Evolutionary conservation across 2,888 invertebrate species (phyloP).

Genomic region (Schizotus pectinicornis): DNA sequence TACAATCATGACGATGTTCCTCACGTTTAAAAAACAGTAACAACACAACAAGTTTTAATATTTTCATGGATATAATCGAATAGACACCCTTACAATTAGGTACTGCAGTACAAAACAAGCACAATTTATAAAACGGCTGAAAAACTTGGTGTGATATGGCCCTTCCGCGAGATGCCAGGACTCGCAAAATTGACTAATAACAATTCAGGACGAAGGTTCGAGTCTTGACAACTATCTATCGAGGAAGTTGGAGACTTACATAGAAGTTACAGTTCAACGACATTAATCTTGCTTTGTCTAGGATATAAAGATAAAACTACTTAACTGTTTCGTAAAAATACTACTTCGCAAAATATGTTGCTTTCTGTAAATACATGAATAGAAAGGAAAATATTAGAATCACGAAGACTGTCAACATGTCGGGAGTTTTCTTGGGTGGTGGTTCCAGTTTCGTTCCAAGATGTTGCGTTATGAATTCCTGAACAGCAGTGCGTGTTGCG

Average conservation of each 20-base stretch:
- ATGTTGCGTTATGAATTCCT: constrained; percentile 42
- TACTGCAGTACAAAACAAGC: neutral
- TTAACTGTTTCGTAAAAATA: constrained; percentile 33
- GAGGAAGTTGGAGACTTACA: too few species aligned
- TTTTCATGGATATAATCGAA: neutral
- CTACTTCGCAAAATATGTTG: constrained; percentile 48
- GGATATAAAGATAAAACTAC: constrained; percentile 10
- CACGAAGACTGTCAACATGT: constrained; percentile 40
- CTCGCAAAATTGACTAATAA: too few species aligned
- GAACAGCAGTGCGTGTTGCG: constrained; percentile 35
- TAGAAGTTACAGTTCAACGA: neutral
- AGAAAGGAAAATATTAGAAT: constrained; percentile 47
- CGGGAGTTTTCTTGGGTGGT: constrained; percentile 33
- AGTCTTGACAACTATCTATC: too few species aligned
- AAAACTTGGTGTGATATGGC: neutral
- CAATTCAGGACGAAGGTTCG: too few species aligned
- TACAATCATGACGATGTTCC: too few species aligned
- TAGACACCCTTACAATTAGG: neutral
- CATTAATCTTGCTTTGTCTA: neutral
- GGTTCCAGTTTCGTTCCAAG: constrained; percentile 35
- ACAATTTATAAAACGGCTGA: neutral
- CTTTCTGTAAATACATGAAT: constrained; percentile 46
- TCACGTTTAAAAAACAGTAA: neutral
- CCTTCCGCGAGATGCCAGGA: too few species aligned
- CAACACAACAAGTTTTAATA: neutral